phyloP scores from a whole-genome alignment of 1,140 invertebrate genomes.

The Druon quercuslanigerum region DNA sequence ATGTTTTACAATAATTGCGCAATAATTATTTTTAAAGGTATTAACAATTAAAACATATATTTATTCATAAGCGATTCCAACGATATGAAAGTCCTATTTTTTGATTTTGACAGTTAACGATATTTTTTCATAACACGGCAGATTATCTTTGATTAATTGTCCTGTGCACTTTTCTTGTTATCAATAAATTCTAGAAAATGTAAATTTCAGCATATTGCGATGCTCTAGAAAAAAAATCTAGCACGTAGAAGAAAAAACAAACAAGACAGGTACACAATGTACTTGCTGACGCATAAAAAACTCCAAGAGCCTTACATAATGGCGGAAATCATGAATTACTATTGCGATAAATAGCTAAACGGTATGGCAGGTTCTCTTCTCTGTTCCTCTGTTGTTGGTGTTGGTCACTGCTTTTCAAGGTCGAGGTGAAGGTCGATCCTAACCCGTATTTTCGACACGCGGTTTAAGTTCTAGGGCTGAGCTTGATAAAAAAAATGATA shows the following conservation, averaged over 20 bases:
- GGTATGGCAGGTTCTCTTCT: constrained; percentile 51
- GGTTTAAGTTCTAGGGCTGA: constrained; percentile 45
- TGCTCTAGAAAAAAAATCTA: constrained; percentile 33
- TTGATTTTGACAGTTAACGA: too few relatives aligned
- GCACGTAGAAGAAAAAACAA: constrained; percentile 27
- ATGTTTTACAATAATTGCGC: too few relatives aligned
- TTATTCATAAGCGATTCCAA: too few relatives aligned
- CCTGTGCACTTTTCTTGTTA: background rate
- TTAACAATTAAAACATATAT: too few relatives aligned
- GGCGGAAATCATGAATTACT: constrained; percentile 59
- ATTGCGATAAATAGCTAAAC: constrained; percentile 54
- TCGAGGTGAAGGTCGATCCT: constrained; percentile 67
- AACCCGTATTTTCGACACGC: constrained; percentile 52
- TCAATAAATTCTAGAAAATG: constrained; percentile 6
- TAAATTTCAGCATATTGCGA: constrained; percentile 3
- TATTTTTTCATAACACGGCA: too few relatives aligned
- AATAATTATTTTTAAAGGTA: too few relatives aligned
- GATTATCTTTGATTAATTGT: background rate
- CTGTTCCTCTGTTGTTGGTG: constrained; percentile 67
- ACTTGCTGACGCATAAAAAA: constrained; percentile 38
- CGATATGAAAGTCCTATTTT: too few relatives aligned
- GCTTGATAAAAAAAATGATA: constrained; percentile 3
- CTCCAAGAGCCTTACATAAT: constrained; percentile 58
- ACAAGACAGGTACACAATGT: background rate
- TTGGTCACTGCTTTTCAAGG: constrained; percentile 67